Evolutionary conservation across 1,140 invertebrate genomes (phyloP), one percentile per base, ranked within the genome.

Genomic region (Scylla paramamosain): DNA sequence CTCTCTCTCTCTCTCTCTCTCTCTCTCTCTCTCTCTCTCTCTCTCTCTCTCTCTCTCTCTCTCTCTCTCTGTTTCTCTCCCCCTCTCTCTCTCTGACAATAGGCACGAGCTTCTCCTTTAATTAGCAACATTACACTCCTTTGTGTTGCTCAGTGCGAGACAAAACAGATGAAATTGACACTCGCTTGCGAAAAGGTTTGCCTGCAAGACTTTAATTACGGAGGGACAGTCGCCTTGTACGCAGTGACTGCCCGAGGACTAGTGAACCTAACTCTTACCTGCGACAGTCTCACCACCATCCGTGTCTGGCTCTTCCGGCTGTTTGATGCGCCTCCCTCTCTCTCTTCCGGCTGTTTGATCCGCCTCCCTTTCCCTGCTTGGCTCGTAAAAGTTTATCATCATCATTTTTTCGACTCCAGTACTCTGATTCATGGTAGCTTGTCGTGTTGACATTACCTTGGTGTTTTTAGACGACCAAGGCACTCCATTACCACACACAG

Each of bases 121-220:
- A 77, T 77, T 77, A 77, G 67, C 20, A 77, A 77, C 67, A 77
- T 77, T 77, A 77, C 67, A n/a, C 67, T 77, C 67, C 67, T 77
- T 77, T 77, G 67, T 77, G 67, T 20, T n/a, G 67, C 67, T 77
- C 25, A 77, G 67, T 77, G 67, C 67, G 1, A 77, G 67, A 77
- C 67, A 77, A 77, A 77, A 77, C 67, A 77, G 67, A 77, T 77
- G 67, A 77, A 77, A n/a, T 77, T n/a, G 67, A 77, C 67, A 77
- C 67, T 25, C 67, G 67, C 67, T n/a, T n/a, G 20, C 4, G 67
- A 77, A 25, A 77, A n/a, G 67, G 16, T 77, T 77, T 77, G 67
- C 67, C 8, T 77, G 67, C 25, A 77, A 77, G 67, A 77, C 25
- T 77, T 77, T 59, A 12, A 59, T 59, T 59, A 59, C 39, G 52